These are phyloP conservation scores for Myotis lucifugus DNA, from an alignment of 2,113 vertebrate genomes.

Conservation along the genomic window DNA sequence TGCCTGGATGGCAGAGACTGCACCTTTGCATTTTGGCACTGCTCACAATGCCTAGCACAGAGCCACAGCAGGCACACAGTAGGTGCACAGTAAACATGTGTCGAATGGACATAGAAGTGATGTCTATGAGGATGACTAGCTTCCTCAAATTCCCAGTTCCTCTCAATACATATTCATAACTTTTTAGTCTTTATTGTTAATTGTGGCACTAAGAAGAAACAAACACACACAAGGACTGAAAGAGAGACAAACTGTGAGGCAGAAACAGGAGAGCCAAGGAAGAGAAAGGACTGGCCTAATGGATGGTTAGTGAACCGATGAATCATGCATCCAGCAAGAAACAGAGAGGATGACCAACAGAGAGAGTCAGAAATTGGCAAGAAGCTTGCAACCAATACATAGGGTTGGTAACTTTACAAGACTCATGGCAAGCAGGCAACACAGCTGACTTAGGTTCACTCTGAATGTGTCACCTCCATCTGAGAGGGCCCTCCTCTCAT, in stretches of 20 bases:
- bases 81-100: background rate
- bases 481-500: background rate
- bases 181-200: background rate
- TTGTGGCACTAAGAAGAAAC: background rate
- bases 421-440: background rate
- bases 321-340: background rate
- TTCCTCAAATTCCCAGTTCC: background rate
- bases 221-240: background rate
- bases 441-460: background rate
- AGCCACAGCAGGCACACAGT: background rate
- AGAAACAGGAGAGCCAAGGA: background rate
- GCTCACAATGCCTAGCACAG: background rate
- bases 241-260: background rate
- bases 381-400: background rate
- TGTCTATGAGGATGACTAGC: background rate
- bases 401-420: background rate
- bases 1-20: background rate
- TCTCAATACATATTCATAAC: background rate
- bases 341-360: background rate
- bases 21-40: background rate
- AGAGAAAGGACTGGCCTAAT: background rate
- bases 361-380: background rate
- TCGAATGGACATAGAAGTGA: background rate
- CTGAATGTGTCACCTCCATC: background rate
- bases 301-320: background rate